phyloP scores from a whole-genome alignment of 2,113 vertebrate genomes.

The Platanista minor region DNA sequence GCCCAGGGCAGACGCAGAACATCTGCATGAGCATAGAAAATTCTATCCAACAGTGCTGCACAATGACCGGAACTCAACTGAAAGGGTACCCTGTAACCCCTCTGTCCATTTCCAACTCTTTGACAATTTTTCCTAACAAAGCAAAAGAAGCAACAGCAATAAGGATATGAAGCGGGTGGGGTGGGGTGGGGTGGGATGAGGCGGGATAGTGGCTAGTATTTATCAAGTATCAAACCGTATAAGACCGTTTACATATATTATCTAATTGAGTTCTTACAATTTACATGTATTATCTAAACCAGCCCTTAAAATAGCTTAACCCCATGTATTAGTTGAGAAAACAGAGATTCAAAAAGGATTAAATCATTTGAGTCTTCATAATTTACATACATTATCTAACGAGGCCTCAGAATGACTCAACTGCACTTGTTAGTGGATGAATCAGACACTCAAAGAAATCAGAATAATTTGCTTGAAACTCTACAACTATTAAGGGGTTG shows the following conservation, averaged over 20 bases:
- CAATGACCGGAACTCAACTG: not conserved
- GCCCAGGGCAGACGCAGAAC: not conserved
- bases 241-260: not conserved
- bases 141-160: not conserved
- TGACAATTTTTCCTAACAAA: not conserved
- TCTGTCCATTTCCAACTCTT: not conserved
- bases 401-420: not conserved
- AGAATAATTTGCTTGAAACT: not conserved
- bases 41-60: not conserved
- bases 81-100: not conserved
- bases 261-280: not conserved
- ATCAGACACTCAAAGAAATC: not conserved
- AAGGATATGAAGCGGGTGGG: rapidly evolving
- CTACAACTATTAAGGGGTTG: not conserved
- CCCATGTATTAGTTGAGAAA: not conserved
- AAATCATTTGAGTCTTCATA: not conserved
- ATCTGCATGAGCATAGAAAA: not conserved
- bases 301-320: not conserved
- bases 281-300: not conserved
- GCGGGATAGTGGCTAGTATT: not conserved
- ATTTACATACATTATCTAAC: not conserved
- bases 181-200: no score
- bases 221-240: not conserved
- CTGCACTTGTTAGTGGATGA: not conserved
- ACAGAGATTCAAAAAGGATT: not conserved